These are phyloP conservation scores for Microhierax caerulescens DNA, from an alignment of 2,797 vertebrate species.

Conservation along the genomic window DNA sequence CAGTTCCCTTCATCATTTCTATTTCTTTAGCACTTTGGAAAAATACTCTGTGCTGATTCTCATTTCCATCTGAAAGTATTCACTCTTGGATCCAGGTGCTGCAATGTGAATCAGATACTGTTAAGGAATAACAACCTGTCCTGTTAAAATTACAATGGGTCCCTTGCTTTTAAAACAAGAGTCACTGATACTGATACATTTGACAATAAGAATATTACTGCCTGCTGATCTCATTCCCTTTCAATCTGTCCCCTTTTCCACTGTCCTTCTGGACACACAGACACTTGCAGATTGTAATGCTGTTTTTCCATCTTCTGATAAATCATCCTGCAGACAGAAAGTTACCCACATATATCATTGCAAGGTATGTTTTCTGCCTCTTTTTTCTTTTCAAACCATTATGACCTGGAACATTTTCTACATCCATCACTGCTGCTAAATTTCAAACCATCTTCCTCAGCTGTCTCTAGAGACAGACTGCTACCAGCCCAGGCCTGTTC, in stretches of 20 bases:
- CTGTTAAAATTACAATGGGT: background rate
- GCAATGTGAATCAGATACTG: background rate
- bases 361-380: background rate
- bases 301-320: background rate
- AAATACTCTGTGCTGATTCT: background rate
- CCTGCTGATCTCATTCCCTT: background rate
- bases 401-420: background rate
- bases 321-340: background rate
- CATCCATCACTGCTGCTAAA: background rate
- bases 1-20: background rate
- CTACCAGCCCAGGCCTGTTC: background rate
- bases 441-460: background rate
- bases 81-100: background rate
- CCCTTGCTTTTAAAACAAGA: background rate
- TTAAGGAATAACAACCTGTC: background rate
- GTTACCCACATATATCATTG: background rate
- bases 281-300: background rate
- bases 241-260: background rate
- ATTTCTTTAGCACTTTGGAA: background rate
- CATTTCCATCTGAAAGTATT: background rate
- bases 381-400: background rate
- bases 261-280: background rate
- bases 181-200: background rate
- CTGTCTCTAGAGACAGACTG: background rate
- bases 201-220: background rate